Percentiles rank a stretch among this genome's conserved stretches.
These are phyloP conservation scores for Crambe crambe DNA, from an alignment of 37 sponge, comb jelly and placozoan species.

Conservation along the genomic window DNA sequence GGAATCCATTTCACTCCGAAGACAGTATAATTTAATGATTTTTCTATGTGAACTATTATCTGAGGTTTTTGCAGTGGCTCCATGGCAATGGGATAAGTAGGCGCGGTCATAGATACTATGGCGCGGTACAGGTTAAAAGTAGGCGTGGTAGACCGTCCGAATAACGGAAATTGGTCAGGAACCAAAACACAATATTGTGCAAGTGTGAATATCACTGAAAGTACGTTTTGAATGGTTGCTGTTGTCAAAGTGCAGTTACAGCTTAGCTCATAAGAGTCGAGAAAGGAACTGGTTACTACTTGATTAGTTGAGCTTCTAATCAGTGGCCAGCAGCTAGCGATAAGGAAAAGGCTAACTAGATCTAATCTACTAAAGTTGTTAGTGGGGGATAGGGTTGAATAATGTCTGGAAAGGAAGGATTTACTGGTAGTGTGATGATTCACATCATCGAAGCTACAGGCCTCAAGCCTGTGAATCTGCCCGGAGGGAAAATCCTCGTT, in stretches of 20 bases:
- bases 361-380: too few species aligned
- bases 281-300: too few species aligned
- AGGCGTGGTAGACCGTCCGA: background rate
- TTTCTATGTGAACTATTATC: slow-evolving; percentile 93
- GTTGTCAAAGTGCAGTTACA: too few species aligned
- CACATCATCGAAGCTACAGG: slow-evolving; percentile 71
- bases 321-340: too few species aligned
- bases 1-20: slow-evolving; percentile 97
- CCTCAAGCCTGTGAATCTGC: slow-evolving; percentile 66
- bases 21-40: slow-evolving; percentile 89
- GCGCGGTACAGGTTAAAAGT: too few species aligned
- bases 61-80: slow-evolving; percentile 90
- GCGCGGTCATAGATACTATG: too few species aligned
- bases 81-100: slow-evolving; percentile 36
- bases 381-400: too few species aligned
- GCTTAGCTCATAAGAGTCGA: too few species aligned
- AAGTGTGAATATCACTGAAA: background rate
- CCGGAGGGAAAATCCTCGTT: slow-evolving; percentile 69
- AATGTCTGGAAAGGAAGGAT: too few species aligned
- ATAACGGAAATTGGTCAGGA: background rate
- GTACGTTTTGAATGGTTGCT: too few species aligned
- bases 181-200: background rate
- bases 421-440: slow-evolving; percentile 73
- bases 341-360: too few species aligned
- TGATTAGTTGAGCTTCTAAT: too few species aligned